Percentiles rank a stretch among this genome's conserved stretches.
phyloP scores from a whole-genome alignment of 1,140 invertebrate species.

The Phenacoccus solenopsis region DNA sequence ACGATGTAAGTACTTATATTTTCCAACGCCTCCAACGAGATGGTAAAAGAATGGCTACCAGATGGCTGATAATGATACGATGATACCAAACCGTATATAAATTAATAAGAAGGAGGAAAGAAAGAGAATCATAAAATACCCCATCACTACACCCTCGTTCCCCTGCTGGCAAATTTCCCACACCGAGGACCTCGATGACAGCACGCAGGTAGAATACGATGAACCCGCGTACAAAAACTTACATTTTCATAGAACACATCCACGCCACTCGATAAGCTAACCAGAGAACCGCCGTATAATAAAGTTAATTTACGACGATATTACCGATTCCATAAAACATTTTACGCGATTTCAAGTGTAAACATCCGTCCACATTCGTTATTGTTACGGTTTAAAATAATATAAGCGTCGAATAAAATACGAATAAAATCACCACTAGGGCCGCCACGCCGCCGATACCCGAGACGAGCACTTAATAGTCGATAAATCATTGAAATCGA shows the following conservation, averaged over 20 bases:
- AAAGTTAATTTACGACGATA: slow-evolving; percentile 3
- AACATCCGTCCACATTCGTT: background rate
- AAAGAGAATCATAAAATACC: no score
- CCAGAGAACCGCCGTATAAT: background rate
- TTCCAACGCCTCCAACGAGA: no score
- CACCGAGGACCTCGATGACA: no score
- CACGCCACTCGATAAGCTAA: background rate
- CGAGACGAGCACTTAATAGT: background rate
- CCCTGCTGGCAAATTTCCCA: no score
- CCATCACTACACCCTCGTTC: no score
- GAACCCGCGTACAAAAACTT: background rate
- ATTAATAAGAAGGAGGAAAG: no score
- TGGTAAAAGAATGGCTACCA: no score
- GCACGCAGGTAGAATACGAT: no score
- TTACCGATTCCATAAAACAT: background rate
- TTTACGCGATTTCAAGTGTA: slow-evolving; percentile 1
- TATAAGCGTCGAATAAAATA: slow-evolving; percentile 4
- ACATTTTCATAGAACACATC: background rate
- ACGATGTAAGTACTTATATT: no score
- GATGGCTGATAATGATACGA: no score
- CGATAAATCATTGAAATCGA: background rate
- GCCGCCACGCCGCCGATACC: no score
- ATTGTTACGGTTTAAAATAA: background rate
- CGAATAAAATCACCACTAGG: background rate
- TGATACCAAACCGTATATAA: no score